Percentiles rank a stretch among this genome's conserved stretches.
phyloP scores from a whole-genome alignment of 2,113 vertebrate genomes.

The Phylloscopus whistleri region DNA sequence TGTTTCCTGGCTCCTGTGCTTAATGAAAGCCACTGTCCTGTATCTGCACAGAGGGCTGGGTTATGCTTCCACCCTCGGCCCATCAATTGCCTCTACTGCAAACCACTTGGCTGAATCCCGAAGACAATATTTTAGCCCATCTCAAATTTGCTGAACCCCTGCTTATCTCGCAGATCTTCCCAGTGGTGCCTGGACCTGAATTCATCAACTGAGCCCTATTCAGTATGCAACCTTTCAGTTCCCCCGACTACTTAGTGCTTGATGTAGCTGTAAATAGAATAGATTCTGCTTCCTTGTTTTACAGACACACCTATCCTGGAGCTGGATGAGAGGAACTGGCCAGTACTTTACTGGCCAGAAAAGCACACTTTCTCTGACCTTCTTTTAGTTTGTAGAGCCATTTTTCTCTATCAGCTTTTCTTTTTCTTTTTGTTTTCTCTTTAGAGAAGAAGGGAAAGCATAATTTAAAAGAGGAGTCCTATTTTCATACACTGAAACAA shows the following conservation, averaged over 20 bases:
- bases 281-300: background rate
- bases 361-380: background rate
- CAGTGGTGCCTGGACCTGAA: background rate
- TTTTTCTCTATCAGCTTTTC: background rate
- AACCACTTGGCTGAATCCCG: background rate
- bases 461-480: background rate
- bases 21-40: background rate
- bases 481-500: background rate
- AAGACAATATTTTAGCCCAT: background rate
- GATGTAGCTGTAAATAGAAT: background rate
- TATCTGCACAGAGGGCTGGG: background rate
- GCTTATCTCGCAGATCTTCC: background rate
- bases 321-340: background rate
- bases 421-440: background rate
- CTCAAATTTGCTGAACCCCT: background rate
- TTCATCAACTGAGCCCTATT: background rate
- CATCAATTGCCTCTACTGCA: background rate
- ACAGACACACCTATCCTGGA: background rate
- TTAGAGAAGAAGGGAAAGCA: background rate
- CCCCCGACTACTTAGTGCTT: background rate
- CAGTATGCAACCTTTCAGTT: background rate
- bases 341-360: too few species aligned
- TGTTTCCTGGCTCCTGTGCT: background rate
- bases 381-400: background rate
- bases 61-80: background rate